Conservation (phyloP, 2,797 vertebrate species). For the Enteromius thamalakanensis region DNA sequence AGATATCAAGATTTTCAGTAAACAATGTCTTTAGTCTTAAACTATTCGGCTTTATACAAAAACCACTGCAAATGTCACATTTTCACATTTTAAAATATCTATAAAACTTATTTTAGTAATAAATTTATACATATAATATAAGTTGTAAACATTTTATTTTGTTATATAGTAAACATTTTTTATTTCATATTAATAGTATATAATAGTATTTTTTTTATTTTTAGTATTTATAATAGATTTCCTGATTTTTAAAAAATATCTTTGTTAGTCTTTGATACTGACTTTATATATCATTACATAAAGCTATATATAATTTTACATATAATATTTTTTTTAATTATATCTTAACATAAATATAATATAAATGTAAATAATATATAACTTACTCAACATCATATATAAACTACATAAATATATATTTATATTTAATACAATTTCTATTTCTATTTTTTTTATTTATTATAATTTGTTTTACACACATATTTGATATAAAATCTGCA, state of each 20-base stretch:
- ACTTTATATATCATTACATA: neutral
- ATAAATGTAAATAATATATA: too few species aligned
- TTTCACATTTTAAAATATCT: too few species aligned
- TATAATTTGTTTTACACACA: neutral
- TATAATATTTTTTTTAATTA: too few species aligned
- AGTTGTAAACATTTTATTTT: too few species aligned
- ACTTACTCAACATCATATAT: too few species aligned
- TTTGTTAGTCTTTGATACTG: neutral
- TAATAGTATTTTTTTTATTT: neutral
- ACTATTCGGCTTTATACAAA: neutral
- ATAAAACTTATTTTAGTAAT: too few species aligned
- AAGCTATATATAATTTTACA: neutral
- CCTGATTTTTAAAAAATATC: neutral
- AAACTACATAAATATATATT: neutral
- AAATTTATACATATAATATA: too few species aligned
- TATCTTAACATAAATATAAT: neutral
- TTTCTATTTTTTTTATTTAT: neutral
- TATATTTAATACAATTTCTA: neutral
- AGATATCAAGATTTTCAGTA: neutral
- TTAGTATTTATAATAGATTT: neutral
- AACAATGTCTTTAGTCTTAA: neutral
- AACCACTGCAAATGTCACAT: neutral
- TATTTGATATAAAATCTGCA: neutral
- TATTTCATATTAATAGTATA: neutral
- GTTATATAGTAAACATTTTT: too few species aligned